These are phyloP conservation scores for Trichomycterus rosablanca DNA, from an alignment of 2,113 vertebrate genomes.

Conservation along the genomic window DNA sequence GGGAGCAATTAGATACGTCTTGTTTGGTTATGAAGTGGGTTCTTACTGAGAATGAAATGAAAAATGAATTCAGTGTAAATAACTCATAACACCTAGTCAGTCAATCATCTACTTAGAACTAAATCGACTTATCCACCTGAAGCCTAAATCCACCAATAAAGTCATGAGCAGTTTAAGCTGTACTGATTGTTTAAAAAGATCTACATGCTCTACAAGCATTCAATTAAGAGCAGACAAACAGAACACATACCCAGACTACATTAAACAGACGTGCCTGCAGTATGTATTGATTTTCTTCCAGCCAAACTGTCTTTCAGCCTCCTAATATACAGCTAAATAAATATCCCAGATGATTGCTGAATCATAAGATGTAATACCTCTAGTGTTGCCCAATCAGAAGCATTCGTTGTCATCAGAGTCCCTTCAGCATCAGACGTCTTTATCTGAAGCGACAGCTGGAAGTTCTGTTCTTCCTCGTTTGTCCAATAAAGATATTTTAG, in stretches of 20 bases:
- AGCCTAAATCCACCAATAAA: too few species aligned
- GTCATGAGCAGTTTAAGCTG: too few species aligned
- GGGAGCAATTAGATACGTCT: too few species aligned
- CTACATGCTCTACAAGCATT: too few species aligned
- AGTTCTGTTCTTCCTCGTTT: slow-evolving; percentile 62
- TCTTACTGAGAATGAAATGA: neutral
- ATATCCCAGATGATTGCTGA: neutral
- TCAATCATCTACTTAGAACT: too few species aligned
- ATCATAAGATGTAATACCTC: slow-evolving; percentile 68
- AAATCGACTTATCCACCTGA: too few species aligned
- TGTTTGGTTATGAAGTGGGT: too few species aligned
- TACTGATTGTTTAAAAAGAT: too few species aligned
- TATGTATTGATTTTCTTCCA: neutral
- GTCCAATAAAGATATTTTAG: slow-evolving; percentile 68
- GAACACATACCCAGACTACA: too few species aligned
- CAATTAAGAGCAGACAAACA: too few species aligned
- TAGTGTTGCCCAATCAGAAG: slow-evolving; percentile 65
- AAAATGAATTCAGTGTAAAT: neutral
- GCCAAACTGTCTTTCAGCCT: neutral
- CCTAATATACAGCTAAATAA: too few species aligned
- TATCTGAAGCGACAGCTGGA: slow-evolving; percentile 75
- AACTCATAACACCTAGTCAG: neutral
- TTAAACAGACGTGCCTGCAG: too few species aligned
- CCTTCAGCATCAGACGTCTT: slow-evolving; percentile 74
- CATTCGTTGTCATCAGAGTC: slow-evolving; percentile 65